Conservation (phyloP, 2,888 invertebrate genomes). For the Crioceris asparagi region DNA sequence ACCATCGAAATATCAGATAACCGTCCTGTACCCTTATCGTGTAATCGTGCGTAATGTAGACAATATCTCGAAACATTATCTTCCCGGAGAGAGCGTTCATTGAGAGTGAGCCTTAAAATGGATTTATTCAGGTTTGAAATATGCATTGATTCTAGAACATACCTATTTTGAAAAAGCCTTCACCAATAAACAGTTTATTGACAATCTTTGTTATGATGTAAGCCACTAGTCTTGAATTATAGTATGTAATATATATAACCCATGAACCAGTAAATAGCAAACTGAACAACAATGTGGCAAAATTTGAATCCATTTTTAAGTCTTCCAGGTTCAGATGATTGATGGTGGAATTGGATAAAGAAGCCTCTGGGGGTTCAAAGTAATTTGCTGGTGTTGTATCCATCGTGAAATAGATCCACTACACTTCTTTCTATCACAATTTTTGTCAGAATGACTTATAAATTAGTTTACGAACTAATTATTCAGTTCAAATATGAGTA, state of each 20-base stretch:
- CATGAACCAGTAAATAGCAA: slow-evolving; percentile 75
- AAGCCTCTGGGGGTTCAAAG: slow-evolving; percentile 24
- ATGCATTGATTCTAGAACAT: slow-evolving; percentile 3
- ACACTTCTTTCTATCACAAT: no score
- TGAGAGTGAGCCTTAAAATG: slow-evolving; percentile 75
- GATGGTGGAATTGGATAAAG: slow-evolving; percentile 23
- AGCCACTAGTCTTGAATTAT: slow-evolving; percentile 86
- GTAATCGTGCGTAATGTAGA: slow-evolving; percentile 89
- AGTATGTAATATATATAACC: slow-evolving; percentile 91
- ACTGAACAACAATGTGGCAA: slow-evolving; percentile 66
- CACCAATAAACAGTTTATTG: slow-evolving; percentile 75
- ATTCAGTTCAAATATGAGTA: no score
- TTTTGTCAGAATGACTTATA: no score
- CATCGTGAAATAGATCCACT: slow-evolving; percentile 9
- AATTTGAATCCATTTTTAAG: slow-evolving; percentile 68
- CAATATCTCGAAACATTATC: slow-evolving; percentile 95
- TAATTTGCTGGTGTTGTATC: slow-evolving; percentile 15
- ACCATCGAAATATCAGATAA: slow-evolving; percentile 95
- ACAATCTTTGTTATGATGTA: slow-evolving; percentile 80
- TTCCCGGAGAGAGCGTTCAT: slow-evolving; percentile 94
- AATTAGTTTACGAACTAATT: no score
- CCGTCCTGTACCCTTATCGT: slow-evolving; percentile 91
- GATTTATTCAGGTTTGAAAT: neutral
- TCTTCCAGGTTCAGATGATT: slow-evolving; percentile 43
- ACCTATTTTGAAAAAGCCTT: slow-evolving; percentile 86